Evolutionary conservation across 2,797 vertebrate species (phyloP).

Genomic region (Enteromius viviparus): DNA sequence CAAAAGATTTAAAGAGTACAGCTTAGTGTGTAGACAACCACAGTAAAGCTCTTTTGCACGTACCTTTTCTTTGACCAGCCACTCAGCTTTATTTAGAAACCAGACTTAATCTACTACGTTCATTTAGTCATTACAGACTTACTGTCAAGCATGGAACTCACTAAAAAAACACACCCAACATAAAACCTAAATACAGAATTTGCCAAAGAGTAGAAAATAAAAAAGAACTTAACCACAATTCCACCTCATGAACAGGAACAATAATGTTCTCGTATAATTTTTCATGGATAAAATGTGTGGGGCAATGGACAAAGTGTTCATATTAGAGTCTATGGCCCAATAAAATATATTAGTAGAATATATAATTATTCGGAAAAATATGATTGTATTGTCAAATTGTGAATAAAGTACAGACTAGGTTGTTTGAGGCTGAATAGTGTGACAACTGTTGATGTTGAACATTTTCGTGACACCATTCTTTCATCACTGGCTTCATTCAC

Average conservation of each 20-base stretch:
- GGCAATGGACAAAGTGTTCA: background rate
- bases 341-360: background rate
- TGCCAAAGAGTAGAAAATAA: background rate
- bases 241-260: background rate
- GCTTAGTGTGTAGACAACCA: constrained; percentile 14
- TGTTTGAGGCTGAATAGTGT: background rate
- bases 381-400: background rate
- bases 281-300: background rate
- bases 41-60: constrained; percentile 21
- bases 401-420: constrained; percentile 13
- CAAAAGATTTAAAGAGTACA: constrained; percentile 20
- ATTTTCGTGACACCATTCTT: constrained; percentile 16
- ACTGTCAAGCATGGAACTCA: background rate
- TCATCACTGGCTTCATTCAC: constrained; percentile 29
- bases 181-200: background rate
- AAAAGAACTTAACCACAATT: background rate
- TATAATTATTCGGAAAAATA: too few species aligned
- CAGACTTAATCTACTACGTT: constrained; percentile 9
- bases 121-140: background rate
- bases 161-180: background rate
- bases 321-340: background rate
- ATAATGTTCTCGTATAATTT: background rate
- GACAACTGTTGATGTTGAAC: constrained; percentile 31
- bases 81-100: constrained; percentile 46
- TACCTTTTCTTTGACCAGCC: constrained; percentile 3